Conservation (phyloP, 2,888 invertebrate species). For the Drosophila colorata region DNA sequence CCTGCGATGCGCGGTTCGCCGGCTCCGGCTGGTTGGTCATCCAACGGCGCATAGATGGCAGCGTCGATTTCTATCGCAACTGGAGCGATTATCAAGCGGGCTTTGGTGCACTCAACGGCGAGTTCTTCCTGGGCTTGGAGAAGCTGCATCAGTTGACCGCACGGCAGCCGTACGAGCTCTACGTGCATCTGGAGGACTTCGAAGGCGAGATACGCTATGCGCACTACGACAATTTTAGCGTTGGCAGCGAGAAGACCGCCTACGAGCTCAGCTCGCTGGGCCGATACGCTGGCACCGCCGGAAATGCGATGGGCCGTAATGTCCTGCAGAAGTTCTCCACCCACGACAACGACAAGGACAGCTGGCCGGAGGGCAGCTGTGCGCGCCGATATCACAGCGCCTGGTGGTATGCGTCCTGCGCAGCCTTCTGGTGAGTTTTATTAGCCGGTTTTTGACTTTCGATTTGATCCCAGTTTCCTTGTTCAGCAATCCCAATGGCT, state of each 20-base stretch:
- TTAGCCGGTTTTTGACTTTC: not conserved
- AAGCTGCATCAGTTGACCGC: conserved; percentile 86
- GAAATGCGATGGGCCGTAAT: conserved; percentile 89
- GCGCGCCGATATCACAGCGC: conserved; percentile 89
- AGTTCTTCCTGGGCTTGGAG: conserved; percentile 90
- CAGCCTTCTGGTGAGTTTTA: conserved; percentile 86
- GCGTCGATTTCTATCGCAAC: conserved; percentile 88
- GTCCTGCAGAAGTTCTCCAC: conserved; percentile 90
- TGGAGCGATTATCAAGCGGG: conserved; percentile 89
- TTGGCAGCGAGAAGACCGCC: conserved; percentile 88
- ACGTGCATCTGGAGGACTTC: conserved; percentile 88
- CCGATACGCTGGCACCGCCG: conserved; percentile 88
- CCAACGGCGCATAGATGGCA: conserved; percentile 89
- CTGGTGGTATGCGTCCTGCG: conserved; percentile 91
- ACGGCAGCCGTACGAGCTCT: conserved; percentile 85
- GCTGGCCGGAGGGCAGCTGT: conserved; percentile 89
- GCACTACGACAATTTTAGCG: conserved; percentile 88
- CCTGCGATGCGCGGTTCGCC: conserved; percentile 85
- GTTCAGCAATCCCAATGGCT: conserved; percentile 88
- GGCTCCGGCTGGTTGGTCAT: conserved; percentile 90
- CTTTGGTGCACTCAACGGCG: conserved; percentile 89
- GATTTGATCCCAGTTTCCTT: not conserved
- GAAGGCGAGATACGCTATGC: conserved; percentile 87
- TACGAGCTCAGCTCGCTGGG: conserved; percentile 88
- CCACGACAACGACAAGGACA: conserved; percentile 88